Evolutionary conservation across 2,113 vertebrate genomes (phyloP).

Genomic region (Salvelinus namaycush): DNA sequence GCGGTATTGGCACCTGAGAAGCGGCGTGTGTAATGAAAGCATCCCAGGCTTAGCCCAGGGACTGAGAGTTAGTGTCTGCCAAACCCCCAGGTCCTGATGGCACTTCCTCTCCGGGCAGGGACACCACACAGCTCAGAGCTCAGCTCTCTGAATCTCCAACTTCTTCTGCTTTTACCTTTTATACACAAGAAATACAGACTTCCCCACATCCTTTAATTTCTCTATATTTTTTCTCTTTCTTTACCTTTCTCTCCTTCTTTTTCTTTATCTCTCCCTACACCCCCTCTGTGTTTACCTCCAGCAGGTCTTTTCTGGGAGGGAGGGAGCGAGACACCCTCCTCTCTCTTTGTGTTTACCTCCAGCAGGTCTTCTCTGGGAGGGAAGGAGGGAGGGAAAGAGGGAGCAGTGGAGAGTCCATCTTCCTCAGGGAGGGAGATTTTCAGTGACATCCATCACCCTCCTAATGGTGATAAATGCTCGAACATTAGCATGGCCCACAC

Average conservation of each 20-base stretch:
- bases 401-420: not conserved
- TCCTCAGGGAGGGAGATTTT: constrained; percentile 42
- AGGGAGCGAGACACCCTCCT: not conserved
- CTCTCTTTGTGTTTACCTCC: not conserved
- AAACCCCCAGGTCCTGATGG: not conserved
- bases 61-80: not conserved
- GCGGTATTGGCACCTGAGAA: not conserved
- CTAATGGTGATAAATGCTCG: constrained; percentile 57
- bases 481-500: constrained; percentile 48
- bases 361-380: not conserved
- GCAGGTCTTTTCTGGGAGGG: not conserved
- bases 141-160: not conserved
- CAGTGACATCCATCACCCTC: constrained; percentile 41
- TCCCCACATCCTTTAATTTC: not conserved
- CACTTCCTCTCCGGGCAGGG: not conserved
- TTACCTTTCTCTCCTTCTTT: not conserved
- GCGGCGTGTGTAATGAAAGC: not conserved
- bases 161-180: too few species aligned
- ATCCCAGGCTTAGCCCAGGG: not conserved
- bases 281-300: not conserved
- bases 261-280: not conserved
- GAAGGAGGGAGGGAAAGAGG: not conserved
- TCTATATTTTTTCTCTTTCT: not conserved
- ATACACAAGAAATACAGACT: not conserved
- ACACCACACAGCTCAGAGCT: not conserved